phyloP scores from a whole-genome alignment of 2,113 vertebrate genomes.

The Perccottus glenii region DNA sequence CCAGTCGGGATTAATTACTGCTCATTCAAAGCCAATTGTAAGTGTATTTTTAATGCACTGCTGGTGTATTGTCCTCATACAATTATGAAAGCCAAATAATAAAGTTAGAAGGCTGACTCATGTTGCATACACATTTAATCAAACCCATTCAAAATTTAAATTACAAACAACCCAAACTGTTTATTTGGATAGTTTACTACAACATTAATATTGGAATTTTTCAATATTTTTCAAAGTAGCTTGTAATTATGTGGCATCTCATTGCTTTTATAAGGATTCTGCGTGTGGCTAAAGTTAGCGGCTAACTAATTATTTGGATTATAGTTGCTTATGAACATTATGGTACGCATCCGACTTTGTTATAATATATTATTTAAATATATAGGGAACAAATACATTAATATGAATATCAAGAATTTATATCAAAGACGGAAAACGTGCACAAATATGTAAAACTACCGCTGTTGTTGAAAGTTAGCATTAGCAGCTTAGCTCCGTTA shows the following conservation, averaged over 20 bases:
- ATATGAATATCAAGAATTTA: rapidly evolving
- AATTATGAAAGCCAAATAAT: too few species aligned
- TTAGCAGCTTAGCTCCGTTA: conserved; percentile 48
- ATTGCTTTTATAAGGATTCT: neutral
- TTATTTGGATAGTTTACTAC: neutral
- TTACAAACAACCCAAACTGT: neutral
- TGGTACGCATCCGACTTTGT: neutral
- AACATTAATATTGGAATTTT: neutral
- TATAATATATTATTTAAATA: too few species aligned
- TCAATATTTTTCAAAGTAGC: neutral
- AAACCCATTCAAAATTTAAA: neutral
- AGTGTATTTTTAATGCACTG: neutral
- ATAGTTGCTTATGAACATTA: neutral
- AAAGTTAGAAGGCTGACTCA: conserved; percentile 15
- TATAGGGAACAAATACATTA: neutral
- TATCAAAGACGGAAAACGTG: neutral
- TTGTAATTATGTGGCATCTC: neutral
- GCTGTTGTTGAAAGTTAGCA: conserved; percentile 4
- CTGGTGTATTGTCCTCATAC: too few species aligned
- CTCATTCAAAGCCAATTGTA: neutral
- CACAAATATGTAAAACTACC: neutral
- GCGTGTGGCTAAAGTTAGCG: conserved; percentile 7
- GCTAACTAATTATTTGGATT: neutral
- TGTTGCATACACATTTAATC: neutral
- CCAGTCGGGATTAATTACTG: conserved; percentile 1